These are phyloP conservation scores for Gorsachius magnificus DNA, from an alignment of 2,797 vertebrate genomes.

Conservation along the genomic window DNA sequence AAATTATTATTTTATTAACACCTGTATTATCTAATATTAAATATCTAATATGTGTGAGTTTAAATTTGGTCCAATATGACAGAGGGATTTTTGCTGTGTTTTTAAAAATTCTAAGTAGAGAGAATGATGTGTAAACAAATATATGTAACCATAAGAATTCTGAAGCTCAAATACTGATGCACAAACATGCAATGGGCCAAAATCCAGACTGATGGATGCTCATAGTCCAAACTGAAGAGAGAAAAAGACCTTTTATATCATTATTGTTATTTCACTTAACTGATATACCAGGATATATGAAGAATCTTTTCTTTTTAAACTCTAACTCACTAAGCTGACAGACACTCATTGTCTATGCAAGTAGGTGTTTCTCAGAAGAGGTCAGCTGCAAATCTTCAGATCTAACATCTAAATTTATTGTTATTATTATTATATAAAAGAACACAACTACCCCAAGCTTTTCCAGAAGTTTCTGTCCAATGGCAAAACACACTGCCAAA, in stretches of 20 bases:
- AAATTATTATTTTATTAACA: not conserved
- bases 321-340: not conserved
- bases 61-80: not conserved
- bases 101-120: not conserved
- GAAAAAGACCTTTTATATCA: not conserved
- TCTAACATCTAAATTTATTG: not conserved
- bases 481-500: not conserved
- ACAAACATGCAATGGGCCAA: not conserved
- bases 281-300: not conserved
- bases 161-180: not conserved
- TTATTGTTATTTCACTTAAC: not conserved
- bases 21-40: not conserved
- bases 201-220: not conserved
- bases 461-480: not conserved
- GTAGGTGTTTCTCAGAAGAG: constrained; percentile 5
- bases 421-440: not conserved
- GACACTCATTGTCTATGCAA: not conserved
- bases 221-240: not conserved
- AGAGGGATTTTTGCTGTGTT: not conserved
- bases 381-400: not conserved
- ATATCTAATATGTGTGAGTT: not conserved
- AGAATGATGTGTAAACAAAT: not conserved
- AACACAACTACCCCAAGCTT: not conserved
- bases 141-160: not conserved
- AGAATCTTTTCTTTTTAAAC: constrained; percentile 26